Conservation (phyloP, 2,797 vertebrate species). For the Euphonia xanthogaster region DNA sequence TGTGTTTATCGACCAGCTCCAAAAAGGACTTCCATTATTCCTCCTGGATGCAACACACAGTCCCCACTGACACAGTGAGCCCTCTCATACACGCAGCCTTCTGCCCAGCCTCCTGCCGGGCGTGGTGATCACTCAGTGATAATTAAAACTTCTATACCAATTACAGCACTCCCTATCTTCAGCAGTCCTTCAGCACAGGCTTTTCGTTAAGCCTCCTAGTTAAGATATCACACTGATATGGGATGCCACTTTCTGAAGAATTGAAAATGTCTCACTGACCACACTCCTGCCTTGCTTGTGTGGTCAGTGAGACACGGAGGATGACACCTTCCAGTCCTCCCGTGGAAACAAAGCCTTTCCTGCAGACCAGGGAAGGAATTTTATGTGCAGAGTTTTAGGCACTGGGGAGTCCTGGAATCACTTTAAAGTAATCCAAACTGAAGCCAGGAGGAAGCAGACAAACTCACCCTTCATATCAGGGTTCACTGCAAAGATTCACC, state of each 20-base stretch:
- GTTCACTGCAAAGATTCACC: accelerated
- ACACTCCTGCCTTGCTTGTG: background rate
- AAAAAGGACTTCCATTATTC: background rate
- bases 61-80: background rate
- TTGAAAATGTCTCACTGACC: background rate
- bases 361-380: background rate
- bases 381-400: background rate
- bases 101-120: background rate
- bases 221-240: background rate
- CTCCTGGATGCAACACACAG: background rate
- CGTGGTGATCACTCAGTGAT: accelerated
- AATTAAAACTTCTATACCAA: background rate
- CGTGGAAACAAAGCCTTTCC: background rate
- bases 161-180: background rate
- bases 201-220: background rate
- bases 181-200: background rate
- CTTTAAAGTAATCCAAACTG: background rate
- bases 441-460: background rate
- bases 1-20: background rate
- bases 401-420: background rate
- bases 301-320: background rate
- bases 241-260: background rate
- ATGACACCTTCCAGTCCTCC: background rate
- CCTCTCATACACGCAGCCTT: background rate
- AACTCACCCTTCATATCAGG: background rate